Percentiles rank a stretch among this genome's conserved stretches.
Conservation (phyloP, 1,140 invertebrate genomes). For the Eumeta japonica region DNA sequence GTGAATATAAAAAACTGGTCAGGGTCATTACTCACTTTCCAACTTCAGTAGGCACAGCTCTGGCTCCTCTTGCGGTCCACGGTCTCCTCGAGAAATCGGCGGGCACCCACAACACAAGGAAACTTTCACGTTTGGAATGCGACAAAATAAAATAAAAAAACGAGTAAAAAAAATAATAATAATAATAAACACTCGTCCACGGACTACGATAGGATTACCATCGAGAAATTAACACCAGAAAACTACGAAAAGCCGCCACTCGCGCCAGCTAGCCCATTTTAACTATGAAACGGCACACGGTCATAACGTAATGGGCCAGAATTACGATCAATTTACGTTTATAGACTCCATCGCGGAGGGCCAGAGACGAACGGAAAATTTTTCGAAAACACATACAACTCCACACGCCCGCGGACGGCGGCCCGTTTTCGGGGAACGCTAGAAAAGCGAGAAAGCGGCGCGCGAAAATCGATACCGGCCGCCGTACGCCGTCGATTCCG, state of each 20-base stretch:
- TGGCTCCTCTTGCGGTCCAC: no score
- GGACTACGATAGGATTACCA: conserved; percentile 13
- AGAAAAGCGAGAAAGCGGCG: conserved; percentile 47
- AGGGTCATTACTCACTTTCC: no score
- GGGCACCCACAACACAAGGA: conserved; percentile 32
- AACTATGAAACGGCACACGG: conserved; percentile 42
- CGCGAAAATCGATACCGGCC: conserved; percentile 53
- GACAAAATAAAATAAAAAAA: conserved; percentile 41
- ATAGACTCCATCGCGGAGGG: conserved; percentile 43
- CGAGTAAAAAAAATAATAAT: conserved; percentile 37
- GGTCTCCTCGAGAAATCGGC: no score
- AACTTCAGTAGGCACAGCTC: no score
- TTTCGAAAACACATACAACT: conserved; percentile 51
- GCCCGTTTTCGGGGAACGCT: conserved; percentile 46
- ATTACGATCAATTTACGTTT: conserved; percentile 53
- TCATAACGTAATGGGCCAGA: conserved; percentile 51
- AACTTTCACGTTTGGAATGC: conserved; percentile 52
- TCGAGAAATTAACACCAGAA: conserved; percentile 42
- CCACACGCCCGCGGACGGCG: conserved; percentile 38
- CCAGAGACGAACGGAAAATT: conserved; percentile 42
- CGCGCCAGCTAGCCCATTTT: no score
- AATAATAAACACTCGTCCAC: conserved; percentile 16
- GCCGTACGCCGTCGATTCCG: conserved; percentile 33
- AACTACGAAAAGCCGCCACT: no score
- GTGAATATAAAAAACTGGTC: no score